These are phyloP conservation scores for Brotula barbata DNA, from an alignment of 2,797 vertebrate species.

Conservation along the genomic window DNA sequence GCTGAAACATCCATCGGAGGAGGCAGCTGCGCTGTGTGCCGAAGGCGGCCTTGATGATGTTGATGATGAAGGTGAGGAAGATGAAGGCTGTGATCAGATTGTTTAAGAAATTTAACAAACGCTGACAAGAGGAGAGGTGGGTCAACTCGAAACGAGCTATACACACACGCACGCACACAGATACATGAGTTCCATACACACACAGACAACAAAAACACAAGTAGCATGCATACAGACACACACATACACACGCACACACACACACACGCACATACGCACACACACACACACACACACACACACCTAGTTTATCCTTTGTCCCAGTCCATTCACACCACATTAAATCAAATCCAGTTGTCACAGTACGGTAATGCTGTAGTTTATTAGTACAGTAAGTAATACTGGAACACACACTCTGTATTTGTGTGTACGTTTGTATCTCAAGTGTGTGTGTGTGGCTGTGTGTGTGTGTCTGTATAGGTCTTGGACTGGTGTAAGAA, in stretches of 20 bases:
- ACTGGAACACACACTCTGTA: slow-evolving; percentile 20
- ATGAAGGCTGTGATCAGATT: slow-evolving; percentile 69
- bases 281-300: slow-evolving; percentile 48
- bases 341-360: slow-evolving; percentile 8
- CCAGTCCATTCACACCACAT: slow-evolving; percentile 43
- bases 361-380: slow-evolving; percentile 18
- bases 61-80: slow-evolving; percentile 67
- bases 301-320: slow-evolving; percentile 46
- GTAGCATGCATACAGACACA: slow-evolving; percentile 7
- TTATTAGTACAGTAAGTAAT: slow-evolving; percentile 58
- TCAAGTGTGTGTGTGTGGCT: slow-evolving; percentile 11
- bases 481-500: no score
- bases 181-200: background rate
- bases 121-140: slow-evolving; percentile 59
- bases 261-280: slow-evolving; percentile 42
- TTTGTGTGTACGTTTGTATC: slow-evolving; percentile 10
- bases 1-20: slow-evolving; percentile 70
- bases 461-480: background rate
- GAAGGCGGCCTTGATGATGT: slow-evolving; percentile 70
- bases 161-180: slow-evolving; percentile 9
- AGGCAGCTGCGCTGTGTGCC: slow-evolving; percentile 75
- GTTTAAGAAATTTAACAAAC: slow-evolving; percentile 72
- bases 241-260: slow-evolving; percentile 31
- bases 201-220: background rate
- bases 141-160: slow-evolving; percentile 66